A percentile compares a stretch with the other conserved stretches of the same genome.
phyloP scores from a whole-genome alignment of 1,140 invertebrate genomes.

The Ceratitis capitata region DNA sequence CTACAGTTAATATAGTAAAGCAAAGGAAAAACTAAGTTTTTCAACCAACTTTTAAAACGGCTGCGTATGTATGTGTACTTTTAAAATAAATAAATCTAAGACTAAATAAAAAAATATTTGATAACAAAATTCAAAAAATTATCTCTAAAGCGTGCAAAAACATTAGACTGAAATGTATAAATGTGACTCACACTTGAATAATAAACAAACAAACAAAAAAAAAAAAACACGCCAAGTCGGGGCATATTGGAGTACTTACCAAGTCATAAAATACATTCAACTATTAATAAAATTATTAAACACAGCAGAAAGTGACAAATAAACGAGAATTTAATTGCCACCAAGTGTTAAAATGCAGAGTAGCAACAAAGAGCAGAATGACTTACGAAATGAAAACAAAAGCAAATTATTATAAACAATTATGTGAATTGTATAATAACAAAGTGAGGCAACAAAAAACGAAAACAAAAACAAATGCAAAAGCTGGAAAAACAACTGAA shows the following conservation, averaged over 20 bases:
- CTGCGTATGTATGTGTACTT: not conserved
- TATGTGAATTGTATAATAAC: not conserved
- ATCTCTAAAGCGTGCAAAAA: not conserved
- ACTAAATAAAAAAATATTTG: not conserved
- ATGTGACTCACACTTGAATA: not conserved
- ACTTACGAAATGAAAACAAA: not conserved
- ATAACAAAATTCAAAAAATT: not conserved
- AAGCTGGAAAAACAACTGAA: not conserved
- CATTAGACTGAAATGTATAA: not conserved
- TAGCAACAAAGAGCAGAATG: constrained; percentile 1
- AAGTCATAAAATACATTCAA: not conserved
- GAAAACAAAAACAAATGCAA: not conserved
- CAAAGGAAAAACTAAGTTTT: not conserved
- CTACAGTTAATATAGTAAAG: not conserved
- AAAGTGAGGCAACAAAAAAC: not conserved
- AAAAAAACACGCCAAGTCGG: not conserved
- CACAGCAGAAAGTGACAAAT: constrained; percentile 1
- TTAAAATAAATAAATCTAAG: not conserved
- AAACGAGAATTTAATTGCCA: constrained; percentile 6
- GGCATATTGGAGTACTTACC: not conserved
- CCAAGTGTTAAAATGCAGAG: not conserved
- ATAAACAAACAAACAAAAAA: not conserved
- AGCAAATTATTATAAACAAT: not conserved
- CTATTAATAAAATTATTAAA: not conserved
- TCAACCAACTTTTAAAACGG: constrained; percentile 33